Percentiles rank a stretch among this genome's conserved stretches.
These are phyloP conservation scores for Agrotis puta DNA, from an alignment of 2,888 invertebrate species.

Conservation along the genomic window DNA sequence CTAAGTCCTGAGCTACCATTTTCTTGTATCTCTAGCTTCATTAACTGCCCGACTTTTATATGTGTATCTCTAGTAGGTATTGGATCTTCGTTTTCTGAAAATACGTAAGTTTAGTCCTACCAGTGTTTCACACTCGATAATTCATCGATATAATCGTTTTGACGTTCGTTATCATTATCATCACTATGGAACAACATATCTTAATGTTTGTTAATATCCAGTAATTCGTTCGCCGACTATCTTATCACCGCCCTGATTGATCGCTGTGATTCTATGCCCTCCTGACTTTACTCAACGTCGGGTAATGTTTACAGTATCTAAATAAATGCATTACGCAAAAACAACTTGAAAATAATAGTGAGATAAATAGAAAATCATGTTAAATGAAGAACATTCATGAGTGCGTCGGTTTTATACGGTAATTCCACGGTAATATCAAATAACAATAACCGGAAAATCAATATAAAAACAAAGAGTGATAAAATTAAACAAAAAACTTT, in stretches of 20 bases:
- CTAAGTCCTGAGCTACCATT: neutral
- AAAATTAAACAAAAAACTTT: neutral
- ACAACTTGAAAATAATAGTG: neutral
- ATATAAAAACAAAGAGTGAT: conserved; percentile 7
- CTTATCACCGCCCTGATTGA: conserved; percentile 64
- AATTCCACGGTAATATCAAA: conserved; percentile 3
- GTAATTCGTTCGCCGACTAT: conserved; percentile 54
- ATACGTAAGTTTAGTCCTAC: neutral
- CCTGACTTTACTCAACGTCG: neutral
- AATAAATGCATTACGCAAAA: conserved; percentile 39
- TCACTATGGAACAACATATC: conserved; percentile 38
- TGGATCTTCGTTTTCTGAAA: neutral
- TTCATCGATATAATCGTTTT: conserved; percentile 35
- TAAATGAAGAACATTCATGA: neutral
- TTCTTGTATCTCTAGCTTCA: neutral
- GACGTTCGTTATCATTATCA: conserved; percentile 14
- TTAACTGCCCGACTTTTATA: neutral
- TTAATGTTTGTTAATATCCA: conserved; percentile 58
- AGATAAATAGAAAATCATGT: neutral
- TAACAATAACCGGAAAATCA: conserved; percentile 6
- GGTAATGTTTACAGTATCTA: conserved; percentile 30
- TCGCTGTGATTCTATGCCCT: conserved; percentile 60
- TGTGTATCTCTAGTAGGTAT: neutral
- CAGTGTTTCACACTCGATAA: conserved; percentile 4
- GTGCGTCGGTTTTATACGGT: neutral